Evolutionary conservation across 2,888 invertebrate species (phyloP).

Genomic region (Priocnemis perturbator): DNA sequence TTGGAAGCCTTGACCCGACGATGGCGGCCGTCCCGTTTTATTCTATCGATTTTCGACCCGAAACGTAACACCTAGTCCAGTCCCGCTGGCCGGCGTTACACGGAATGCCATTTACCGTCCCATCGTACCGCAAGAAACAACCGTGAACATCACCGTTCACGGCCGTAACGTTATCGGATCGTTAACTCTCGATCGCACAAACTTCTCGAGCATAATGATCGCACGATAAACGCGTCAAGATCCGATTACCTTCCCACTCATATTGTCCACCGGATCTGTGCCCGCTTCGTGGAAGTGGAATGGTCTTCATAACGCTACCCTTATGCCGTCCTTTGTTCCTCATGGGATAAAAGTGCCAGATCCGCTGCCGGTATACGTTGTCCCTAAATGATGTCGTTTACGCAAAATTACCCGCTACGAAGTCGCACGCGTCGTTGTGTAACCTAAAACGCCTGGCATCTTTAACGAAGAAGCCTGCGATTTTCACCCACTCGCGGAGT

Average conservation of each 20-base stretch:
- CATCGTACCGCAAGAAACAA: neutral
- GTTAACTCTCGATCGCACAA: constrained; percentile 59
- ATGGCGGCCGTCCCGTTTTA: constrained; percentile 4
- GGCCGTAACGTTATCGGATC: constrained; percentile 47
- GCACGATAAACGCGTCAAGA: constrained; percentile 47
- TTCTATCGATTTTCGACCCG: constrained; percentile 30
- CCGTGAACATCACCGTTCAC: constrained; percentile 14
- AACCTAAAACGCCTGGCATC: too few species aligned
- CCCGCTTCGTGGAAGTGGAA: constrained; percentile 41
- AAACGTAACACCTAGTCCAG: constrained; percentile 24
- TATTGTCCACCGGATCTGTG: constrained; percentile 39
- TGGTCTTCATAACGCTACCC: constrained; percentile 37
- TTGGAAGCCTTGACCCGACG: constrained; percentile 8
- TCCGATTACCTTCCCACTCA: constrained; percentile 52
- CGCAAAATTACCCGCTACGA: too few species aligned
- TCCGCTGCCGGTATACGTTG: too few species aligned
- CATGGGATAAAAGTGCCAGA: constrained; percentile 35
- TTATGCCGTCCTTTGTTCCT: constrained; percentile 34
- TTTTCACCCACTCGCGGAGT: constrained; percentile 22
- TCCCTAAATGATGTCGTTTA: too few species aligned
- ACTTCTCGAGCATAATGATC: constrained; percentile 51
- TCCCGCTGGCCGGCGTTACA: constrained; percentile 9
- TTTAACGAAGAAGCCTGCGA: too few species aligned
- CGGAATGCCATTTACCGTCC: constrained; percentile 21
- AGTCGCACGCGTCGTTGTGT: too few species aligned